phyloP scores from a whole-genome alignment of 2,113 vertebrate species.

The Xiphorhynchus elegans region DNA sequence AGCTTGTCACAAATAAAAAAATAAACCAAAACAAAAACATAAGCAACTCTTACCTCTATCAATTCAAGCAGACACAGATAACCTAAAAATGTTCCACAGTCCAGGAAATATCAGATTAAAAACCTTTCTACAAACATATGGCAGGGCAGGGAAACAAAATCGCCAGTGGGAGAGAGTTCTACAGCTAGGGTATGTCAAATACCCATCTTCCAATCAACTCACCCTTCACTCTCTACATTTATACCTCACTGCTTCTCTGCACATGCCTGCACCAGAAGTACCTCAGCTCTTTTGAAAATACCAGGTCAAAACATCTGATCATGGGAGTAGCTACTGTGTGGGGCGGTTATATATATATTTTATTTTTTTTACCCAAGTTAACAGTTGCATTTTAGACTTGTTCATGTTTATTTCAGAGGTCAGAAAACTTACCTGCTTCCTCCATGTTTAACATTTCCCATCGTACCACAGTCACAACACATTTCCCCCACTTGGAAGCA shows the following conservation, averaged over 20 bases:
- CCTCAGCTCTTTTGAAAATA: background rate
- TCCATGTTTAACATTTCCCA: background rate
- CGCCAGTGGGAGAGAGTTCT: background rate
- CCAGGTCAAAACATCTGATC: background rate
- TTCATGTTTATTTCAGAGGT: background rate
- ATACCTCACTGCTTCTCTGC: background rate
- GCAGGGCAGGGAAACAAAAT: background rate
- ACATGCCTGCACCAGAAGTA: background rate
- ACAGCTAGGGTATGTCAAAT: background rate
- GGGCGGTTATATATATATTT: background rate
- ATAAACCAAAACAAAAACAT: background rate
- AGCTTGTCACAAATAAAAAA: background rate
- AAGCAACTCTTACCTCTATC: background rate
- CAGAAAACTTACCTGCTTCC: background rate
- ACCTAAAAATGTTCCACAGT: background rate
- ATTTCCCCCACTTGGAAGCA: rapidly evolving
- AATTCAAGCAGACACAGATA: background rate
- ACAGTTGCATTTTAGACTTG: background rate
- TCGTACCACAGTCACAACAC: background rate
- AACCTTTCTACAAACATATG: background rate
- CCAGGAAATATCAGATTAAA: background rate
- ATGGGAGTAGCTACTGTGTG: background rate
- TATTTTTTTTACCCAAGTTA: background rate
- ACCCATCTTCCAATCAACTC: background rate
- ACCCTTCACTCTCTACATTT: background rate